These are phyloP conservation scores for Phylloscopus trochilus DNA, from an alignment of 2,113 vertebrate genomes.

Conservation along the genomic window DNA sequence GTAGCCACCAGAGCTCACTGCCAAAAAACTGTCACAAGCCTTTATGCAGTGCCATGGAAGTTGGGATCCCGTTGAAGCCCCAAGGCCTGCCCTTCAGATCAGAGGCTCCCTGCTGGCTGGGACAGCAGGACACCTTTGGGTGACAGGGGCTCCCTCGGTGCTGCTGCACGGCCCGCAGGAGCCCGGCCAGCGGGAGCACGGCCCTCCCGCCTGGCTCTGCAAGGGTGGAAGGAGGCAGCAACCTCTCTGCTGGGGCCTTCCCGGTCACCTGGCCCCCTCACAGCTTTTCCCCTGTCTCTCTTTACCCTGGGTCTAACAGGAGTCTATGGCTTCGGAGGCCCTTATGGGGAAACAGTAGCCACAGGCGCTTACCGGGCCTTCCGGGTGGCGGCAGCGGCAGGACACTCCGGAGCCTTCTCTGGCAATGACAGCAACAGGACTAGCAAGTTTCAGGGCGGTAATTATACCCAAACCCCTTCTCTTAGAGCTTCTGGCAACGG, in stretches of 20 bases:
- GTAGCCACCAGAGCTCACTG: background rate
- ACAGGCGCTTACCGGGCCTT: conserved; percentile 82
- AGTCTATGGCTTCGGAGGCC: conserved; percentile 83
- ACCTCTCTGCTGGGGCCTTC: background rate
- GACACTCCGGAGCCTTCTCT: conserved; percentile 81
- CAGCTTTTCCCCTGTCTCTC: conserved; percentile 71
- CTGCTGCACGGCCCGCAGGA: rapidly evolving
- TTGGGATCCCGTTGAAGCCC: background rate
- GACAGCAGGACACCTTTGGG: background rate
- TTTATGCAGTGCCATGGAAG: rapidly evolving
- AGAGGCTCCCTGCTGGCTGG: background rate
- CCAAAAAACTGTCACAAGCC: background rate
- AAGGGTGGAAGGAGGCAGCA: background rate
- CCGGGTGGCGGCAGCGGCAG: conserved; percentile 76
- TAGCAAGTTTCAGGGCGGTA: conserved; percentile 85
- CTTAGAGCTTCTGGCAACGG: conserved; percentile 59
- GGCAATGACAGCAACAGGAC: conserved; percentile 81
- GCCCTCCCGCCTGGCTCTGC: background rate
- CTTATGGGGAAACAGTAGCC: conserved; percentile 81
- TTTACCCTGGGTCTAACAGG: conserved; percentile 74
- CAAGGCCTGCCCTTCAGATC: background rate
- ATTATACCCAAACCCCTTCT: conserved; percentile 73
- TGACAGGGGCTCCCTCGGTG: background rate
- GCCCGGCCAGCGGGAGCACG: rapidly evolving
- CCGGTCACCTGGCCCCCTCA: conserved; percentile 46